These are phyloP conservation scores for Zaprionus inermis DNA, from an alignment of 1,140 invertebrate species.

Conservation along the genomic window DNA sequence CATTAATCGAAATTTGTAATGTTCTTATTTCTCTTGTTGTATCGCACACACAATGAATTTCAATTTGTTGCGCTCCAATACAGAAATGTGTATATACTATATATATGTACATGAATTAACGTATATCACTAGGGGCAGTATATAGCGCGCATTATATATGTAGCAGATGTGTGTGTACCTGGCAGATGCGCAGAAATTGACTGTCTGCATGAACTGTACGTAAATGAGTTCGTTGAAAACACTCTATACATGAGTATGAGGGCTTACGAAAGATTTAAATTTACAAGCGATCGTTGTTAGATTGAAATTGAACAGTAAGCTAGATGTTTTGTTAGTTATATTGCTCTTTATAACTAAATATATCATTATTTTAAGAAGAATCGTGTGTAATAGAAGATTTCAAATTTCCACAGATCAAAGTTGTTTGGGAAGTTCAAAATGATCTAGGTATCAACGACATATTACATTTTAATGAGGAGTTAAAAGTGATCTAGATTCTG, in stretches of 20 bases:
- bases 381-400: too few relatives aligned
- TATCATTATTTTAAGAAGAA: too few relatives aligned
- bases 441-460: too few relatives aligned
- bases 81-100: conserved; percentile 1
- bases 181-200: neutral
- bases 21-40: conserved; percentile 23
- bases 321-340: neutral
- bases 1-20: neutral
- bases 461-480: too few relatives aligned
- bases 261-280: too few relatives aligned
- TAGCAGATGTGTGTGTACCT: neutral
- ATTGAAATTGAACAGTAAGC: neutral
- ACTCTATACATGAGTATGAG: neutral
- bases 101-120: neutral
- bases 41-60: conserved; percentile 70
- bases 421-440: too few relatives aligned
- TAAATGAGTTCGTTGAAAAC: neutral
- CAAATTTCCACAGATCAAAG: too few relatives aligned
- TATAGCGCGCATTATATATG: neutral
- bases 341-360: too few relatives aligned
- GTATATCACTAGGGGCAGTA: neutral
- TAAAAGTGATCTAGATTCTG: too few relatives aligned
- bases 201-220: conserved; percentile 2
- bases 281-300: too few relatives aligned
- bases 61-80: conserved; percentile 53